Evolutionary conservation across 2,888 invertebrate genomes (phyloP).

Genomic region (Polylopha cassiicola): DNA sequence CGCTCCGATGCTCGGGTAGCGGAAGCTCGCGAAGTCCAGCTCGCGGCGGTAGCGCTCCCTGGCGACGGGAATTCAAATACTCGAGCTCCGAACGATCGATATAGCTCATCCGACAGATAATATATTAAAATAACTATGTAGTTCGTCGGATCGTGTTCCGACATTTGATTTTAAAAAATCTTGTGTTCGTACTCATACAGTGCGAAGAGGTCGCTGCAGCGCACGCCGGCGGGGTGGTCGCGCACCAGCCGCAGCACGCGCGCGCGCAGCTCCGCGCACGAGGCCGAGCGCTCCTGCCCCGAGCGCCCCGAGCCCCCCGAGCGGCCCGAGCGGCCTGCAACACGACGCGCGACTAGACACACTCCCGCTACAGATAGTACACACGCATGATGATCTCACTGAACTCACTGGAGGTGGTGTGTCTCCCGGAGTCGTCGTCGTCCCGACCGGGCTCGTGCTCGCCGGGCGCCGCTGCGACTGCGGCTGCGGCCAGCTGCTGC

Average conservation of each 20-base stretch:
- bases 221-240: conserved; percentile 59
- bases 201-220: conserved; percentile 60
- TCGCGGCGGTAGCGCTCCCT: conserved; percentile 53
- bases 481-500: conserved; percentile 1
- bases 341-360: conserved; percentile 12
- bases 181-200: conserved; percentile 53
- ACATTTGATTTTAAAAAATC: not conserved
- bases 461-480: too few species aligned
- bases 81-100: not conserved
- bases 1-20: conserved; percentile 50
- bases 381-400: not conserved
- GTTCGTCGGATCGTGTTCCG: too few species aligned
- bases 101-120: too few species aligned
- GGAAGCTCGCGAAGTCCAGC: conserved; percentile 48
- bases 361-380: not conserved
- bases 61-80: conserved; percentile 2
- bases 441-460: conserved; percentile 1
- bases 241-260: conserved; percentile 50
- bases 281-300: conserved; percentile 37
- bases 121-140: too few species aligned
- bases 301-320: conserved; percentile 46
- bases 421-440: conserved; percentile 44
- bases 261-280: conserved; percentile 39
- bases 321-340: conserved; percentile 31
- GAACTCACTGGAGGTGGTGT: conserved; percentile 50